phyloP scores from a whole-genome alignment of 2,888 invertebrate species.

The Perizoma affinitatum region DNA sequence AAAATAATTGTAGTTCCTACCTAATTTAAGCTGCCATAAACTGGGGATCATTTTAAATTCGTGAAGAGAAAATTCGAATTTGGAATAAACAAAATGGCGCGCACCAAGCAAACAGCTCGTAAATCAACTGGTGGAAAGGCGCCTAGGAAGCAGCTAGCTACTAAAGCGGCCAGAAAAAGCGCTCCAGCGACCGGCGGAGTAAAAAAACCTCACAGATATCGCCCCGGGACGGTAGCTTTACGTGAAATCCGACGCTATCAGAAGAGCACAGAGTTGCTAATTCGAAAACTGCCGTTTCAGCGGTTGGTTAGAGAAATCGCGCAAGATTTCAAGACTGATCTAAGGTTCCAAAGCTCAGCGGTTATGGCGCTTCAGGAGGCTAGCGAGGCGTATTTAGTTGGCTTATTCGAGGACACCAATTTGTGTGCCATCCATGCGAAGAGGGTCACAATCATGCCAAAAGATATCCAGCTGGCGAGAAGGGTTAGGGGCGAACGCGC shows the following conservation, averaged over 20 bases:
- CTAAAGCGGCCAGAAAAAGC: constrained; percentile 89
- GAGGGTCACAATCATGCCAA: constrained; percentile 74
- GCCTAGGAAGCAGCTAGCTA: constrained; percentile 88
- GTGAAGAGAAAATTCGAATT: not conserved
- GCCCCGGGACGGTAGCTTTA: constrained; percentile 88
- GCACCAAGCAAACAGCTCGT: constrained; percentile 90
- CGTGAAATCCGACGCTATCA: constrained; percentile 89
- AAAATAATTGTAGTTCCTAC: too few species aligned
- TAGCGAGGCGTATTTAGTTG: constrained; percentile 86
- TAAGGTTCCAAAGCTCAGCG: constrained; percentile 88
- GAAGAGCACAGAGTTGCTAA: constrained; percentile 88
- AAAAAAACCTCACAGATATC: constrained; percentile 89
- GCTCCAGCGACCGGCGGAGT: constrained; percentile 89
- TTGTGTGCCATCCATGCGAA: constrained; percentile 89
- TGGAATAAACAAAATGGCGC: constrained; percentile 79
- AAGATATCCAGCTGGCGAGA: constrained; percentile 68
- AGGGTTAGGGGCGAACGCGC: constrained; percentile 69
- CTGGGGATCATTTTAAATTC: constrained; percentile 3
- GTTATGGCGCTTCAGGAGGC: constrained; percentile 87
- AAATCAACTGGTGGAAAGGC: constrained; percentile 91
- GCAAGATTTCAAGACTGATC: constrained; percentile 89
- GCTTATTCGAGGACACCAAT: constrained; percentile 90
- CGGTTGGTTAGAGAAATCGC: constrained; percentile 89
- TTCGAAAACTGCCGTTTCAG: constrained; percentile 89
- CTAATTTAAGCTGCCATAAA: too few species aligned